phyloP scores from a whole-genome alignment of 2,888 invertebrate genomes.

The Terebella lapidaria region DNA sequence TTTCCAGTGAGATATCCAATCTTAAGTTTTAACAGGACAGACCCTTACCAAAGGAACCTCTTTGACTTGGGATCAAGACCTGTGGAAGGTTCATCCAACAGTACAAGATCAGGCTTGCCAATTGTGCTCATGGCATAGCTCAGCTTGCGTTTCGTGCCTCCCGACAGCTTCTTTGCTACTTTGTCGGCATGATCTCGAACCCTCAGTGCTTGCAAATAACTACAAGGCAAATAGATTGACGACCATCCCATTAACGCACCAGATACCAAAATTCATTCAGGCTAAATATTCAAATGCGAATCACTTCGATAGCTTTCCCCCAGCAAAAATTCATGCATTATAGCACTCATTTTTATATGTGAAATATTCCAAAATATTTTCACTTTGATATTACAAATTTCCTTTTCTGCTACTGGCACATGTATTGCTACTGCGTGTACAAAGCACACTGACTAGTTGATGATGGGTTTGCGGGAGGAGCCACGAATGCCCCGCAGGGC shows the following conservation, averaged over 20 bases:
- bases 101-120: constrained; percentile 71
- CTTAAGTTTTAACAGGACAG: background rate
- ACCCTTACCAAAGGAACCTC: constrained; percentile 57
- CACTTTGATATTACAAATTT: no score
- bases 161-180: constrained; percentile 72
- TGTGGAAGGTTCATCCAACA: constrained; percentile 79
- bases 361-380: no score
- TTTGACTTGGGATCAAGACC: constrained; percentile 85
- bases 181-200: constrained; percentile 76
- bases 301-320: no score
- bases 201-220: constrained; percentile 66
- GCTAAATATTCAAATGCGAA: no score
- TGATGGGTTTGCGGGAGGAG: constrained; percentile 22
- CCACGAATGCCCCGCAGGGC: constrained; percentile 48
- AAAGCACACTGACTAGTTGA: constrained; percentile 38
- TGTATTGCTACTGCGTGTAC: no score
- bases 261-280: no score
- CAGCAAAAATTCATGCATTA: no score
- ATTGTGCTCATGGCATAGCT: constrained; percentile 83
- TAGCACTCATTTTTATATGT: no score
- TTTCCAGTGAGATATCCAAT: no score
- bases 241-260: no score
- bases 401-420: no score
- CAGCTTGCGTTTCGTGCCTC: constrained; percentile 79
- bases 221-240: constrained; percentile 26